phyloP scores from a whole-genome alignment of 2,797 vertebrate genomes.

The Cryptoprocta ferox region DNA sequence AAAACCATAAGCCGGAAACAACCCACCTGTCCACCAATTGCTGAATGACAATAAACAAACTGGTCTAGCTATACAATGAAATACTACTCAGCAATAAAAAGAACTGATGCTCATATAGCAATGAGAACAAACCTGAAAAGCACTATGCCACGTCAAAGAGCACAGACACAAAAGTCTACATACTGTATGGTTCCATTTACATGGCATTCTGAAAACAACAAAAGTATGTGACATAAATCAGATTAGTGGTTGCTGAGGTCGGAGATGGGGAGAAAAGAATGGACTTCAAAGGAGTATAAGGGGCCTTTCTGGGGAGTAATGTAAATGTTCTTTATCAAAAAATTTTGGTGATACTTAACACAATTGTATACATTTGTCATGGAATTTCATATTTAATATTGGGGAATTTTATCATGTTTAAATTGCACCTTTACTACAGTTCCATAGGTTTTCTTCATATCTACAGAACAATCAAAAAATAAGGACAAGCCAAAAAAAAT shows the following conservation, averaged over 20 bases:
- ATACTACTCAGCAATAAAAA: slow-evolving; percentile 44
- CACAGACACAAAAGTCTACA: background rate
- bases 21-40: background rate
- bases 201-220: slow-evolving; percentile 21
- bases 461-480: background rate
- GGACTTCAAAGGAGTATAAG: slow-evolving; percentile 32
- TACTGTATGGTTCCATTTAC: background rate
- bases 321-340: background rate
- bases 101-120: background rate
- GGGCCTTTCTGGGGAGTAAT: background rate
- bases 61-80: background rate
- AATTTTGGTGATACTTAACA: background rate
- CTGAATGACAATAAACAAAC: slow-evolving; percentile 8
- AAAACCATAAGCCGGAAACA: slow-evolving; percentile 22
- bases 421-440: background rate
- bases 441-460: background rate
- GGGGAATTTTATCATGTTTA: background rate
- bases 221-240: slow-evolving; percentile 13
- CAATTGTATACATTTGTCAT: background rate
- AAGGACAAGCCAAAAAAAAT: background rate
- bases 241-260: background rate
- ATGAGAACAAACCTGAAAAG: background rate
- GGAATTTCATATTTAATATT: background rate
- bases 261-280: background rate
- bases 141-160: background rate